Conservation (phyloP, 1,140 invertebrate genomes). For the Pemphigus obesinymphae region DNA sequence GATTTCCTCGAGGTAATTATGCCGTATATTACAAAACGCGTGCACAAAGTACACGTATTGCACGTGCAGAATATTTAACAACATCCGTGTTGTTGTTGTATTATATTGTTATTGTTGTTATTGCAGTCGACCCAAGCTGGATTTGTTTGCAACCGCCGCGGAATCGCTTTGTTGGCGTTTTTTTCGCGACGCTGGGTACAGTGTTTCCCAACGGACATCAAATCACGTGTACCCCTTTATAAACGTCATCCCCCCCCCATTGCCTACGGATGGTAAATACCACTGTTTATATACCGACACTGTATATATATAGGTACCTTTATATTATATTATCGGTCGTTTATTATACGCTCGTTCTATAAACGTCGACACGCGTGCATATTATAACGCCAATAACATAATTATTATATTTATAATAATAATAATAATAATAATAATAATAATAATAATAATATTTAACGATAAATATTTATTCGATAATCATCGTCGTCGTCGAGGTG, state of each 20-base stretch:
- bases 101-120: not conserved
- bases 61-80: no score
- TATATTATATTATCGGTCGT: not conserved
- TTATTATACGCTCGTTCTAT: not conserved
- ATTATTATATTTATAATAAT: not conserved
- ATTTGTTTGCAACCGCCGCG: not conserved
- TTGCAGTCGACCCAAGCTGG: not conserved
- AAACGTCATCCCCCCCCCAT: not conserved
- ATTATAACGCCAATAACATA: not conserved
- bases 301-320: no score
- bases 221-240: not conserved
- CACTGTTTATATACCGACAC: not conserved
- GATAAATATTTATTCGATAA: conserved; percentile 34
- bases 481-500: conserved; percentile 34
- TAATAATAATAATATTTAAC: conserved; percentile 35
- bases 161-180: not conserved
- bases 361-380: not conserved
- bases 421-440: conserved; percentile 2
- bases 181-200: no score
- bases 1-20: no score
- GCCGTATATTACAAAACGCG: no score
- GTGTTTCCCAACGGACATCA: not conserved
- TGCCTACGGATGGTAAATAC: not conserved
- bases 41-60: no score
- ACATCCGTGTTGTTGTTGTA: no score